Conservation (phyloP, 2,888 invertebrate species). For the Cephus runcator region DNA sequence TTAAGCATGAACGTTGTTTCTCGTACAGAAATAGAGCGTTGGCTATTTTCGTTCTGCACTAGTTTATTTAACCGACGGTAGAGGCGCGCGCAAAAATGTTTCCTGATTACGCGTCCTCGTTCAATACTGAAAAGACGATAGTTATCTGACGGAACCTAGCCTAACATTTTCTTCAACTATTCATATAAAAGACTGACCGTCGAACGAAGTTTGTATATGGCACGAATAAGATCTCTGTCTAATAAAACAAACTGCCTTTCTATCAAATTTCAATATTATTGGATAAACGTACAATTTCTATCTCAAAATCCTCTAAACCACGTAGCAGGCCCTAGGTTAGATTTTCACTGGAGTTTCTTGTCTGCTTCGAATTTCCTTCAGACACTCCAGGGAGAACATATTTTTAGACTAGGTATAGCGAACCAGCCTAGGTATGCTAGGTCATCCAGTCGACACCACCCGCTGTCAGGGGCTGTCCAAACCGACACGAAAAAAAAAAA, state of each 20-base stretch:
- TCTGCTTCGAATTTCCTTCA: background rate
- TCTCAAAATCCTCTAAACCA: background rate
- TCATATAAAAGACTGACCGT: background rate
- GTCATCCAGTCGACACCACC: slow-evolving; percentile 25
- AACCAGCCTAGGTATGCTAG: slow-evolving; percentile 7
- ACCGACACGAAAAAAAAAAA: slow-evolving; percentile 19
- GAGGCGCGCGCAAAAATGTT: background rate
- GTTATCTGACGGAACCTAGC: background rate
- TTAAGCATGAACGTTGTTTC: background rate
- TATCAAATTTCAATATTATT: background rate
- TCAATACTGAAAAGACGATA: background rate
- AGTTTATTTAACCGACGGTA: background rate
- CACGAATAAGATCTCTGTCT: background rate
- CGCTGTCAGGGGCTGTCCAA: slow-evolving; percentile 36
- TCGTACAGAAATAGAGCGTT: background rate
- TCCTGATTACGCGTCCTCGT: background rate
- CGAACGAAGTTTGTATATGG: background rate
- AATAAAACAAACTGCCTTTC: background rate
- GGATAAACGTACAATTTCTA: background rate
- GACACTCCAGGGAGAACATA: slow-evolving; percentile 17
- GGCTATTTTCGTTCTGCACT: background rate
- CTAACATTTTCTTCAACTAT: background rate
- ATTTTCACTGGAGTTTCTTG: background rate
- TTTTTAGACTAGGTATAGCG: slow-evolving; percentile 32
- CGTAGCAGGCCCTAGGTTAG: background rate